Base-by-base conservation (phyloP, 2,888 invertebrate species). In the Cloeon dipterum region DNA sequence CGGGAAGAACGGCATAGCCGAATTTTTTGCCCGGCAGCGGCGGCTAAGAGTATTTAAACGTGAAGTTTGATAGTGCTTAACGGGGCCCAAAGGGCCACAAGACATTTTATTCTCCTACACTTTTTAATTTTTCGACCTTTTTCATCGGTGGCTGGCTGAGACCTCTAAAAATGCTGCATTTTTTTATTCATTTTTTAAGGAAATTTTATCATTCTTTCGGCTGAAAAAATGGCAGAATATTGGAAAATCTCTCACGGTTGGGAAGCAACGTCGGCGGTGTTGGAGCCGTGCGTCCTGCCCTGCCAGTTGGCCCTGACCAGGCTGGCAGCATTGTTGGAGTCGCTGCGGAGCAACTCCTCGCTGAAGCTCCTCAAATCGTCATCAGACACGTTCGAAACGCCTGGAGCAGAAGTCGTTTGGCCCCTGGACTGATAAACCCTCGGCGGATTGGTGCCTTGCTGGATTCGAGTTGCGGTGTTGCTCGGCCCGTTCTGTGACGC, bases 261-360 rank as follows among this genome's bases (percentile, higher is more conserved):
- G 7, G 29, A 29, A 5, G 29, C 29, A 5, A 29, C n/a, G n/a
- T 29, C 29, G 7, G 29, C 29, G 5, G 8, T n/a, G 29, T 14
- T 29, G 7, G 29, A 29, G 13, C 29, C 29, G 16, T 29, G 14
- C 5, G 29, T 29, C 14, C 29, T 7, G 42, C 71, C 73, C 58
- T 85, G 83, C 41, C 70, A 63, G 53, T 81, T 77, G 2, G 82
- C 50, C 0, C 65, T 69, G n/a, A 81, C 60, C 44, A 67, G 65
- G 49, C 58, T 68, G 5, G 74, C 67, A 32, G 74, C 75, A 52
- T 78, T 81, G 52, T 78, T 81, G 1, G 55, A 57, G 50, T 83
- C 83, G 50, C 75, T 74, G 38, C 62, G 64, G 40, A 76, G 62
- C 14, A 83, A 56, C 36, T 68, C 66, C 56, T 83, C 83, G 13